These are phyloP conservation scores for Limnephilus lunatus DNA, from an alignment of 2,888 invertebrate genomes.

Conservation along the genomic window DNA sequence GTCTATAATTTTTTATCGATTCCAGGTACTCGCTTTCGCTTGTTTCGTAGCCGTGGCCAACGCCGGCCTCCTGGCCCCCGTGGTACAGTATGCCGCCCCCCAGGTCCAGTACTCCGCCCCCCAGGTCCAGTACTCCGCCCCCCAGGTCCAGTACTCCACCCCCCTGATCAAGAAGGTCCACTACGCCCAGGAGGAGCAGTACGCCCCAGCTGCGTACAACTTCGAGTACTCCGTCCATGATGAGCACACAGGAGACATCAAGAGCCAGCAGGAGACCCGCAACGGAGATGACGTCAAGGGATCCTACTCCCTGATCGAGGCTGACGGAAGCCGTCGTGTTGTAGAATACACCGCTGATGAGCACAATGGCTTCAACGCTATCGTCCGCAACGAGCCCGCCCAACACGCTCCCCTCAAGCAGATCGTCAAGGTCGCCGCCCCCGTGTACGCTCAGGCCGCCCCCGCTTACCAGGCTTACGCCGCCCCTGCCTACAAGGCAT, in stretches of 20 bases:
- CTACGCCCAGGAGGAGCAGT: constrained; percentile 68
- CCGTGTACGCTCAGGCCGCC: too few relatives aligned
- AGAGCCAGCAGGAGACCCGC: constrained; percentile 67
- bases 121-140: too few relatives aligned
- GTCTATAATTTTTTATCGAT: too few relatives aligned
- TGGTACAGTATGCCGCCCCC: constrained; percentile 72
- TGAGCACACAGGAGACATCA: too few relatives aligned
- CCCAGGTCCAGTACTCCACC: too few relatives aligned
- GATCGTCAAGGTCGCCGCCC: neutral
- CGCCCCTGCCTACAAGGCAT: too few relatives aligned
- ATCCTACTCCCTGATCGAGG: constrained; percentile 75
- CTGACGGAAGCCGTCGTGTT: constrained; percentile 72
- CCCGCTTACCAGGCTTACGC: too few relatives aligned
- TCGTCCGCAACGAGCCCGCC: constrained; percentile 70
- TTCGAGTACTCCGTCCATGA: too few relatives aligned
- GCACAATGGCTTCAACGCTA: constrained; percentile 75
- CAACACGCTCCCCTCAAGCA: constrained; percentile 40
- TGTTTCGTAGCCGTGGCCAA: constrained; percentile 59
- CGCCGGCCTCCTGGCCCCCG: constrained; percentile 45
- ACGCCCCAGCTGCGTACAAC: too few relatives aligned
- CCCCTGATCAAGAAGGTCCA: too few relatives aligned
- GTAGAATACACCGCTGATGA: constrained; percentile 75
- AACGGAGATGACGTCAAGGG: constrained; percentile 74
- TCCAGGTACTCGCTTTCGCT: constrained; percentile 31
- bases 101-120: constrained; percentile 62